Evolutionary conservation across 2,888 invertebrate species (phyloP).

Genomic region (Eueremaeus valkanovi): DNA sequence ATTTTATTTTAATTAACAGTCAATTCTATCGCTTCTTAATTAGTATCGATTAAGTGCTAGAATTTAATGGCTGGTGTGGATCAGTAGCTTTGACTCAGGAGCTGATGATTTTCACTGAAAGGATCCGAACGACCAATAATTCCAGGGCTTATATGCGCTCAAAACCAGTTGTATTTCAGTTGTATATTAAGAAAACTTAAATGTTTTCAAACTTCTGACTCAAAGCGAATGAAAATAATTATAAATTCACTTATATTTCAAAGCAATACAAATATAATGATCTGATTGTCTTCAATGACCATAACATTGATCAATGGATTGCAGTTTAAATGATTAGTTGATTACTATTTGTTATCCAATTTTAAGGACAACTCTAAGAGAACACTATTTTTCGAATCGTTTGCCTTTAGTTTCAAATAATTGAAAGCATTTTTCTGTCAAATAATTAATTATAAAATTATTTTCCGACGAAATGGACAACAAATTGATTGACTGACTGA

Average conservation of each 20-base stretch:
- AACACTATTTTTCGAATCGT: neutral
- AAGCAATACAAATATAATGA: neutral
- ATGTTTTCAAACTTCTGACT: no score
- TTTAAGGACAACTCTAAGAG: neutral
- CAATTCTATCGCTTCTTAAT: no score
- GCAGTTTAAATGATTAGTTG: neutral
- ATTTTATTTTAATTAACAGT: no score
- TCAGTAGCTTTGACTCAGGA: no score
- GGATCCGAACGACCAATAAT: no score
- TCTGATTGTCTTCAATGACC: neutral
- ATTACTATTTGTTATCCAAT: neutral
- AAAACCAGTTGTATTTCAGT: no score
- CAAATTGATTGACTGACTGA: neutral
- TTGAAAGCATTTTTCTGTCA: slow-evolving; percentile 4
- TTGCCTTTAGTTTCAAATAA: slow-evolving; percentile 16
- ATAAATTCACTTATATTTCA: neutral
- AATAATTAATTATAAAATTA: neutral
- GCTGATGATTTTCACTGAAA: no score
- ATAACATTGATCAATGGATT: neutral
- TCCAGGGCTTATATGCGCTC: no score
- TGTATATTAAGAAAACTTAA: no score
- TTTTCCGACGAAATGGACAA: neutral
- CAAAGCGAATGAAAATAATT: no score
- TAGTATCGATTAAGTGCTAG: no score
- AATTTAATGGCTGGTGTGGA: no score